Percentiles rank a stretch among this genome's conserved stretches.
Evolutionary conservation across 2,113 vertebrate species (phyloP).

Genomic region (Coreoperca whiteheadi): DNA sequence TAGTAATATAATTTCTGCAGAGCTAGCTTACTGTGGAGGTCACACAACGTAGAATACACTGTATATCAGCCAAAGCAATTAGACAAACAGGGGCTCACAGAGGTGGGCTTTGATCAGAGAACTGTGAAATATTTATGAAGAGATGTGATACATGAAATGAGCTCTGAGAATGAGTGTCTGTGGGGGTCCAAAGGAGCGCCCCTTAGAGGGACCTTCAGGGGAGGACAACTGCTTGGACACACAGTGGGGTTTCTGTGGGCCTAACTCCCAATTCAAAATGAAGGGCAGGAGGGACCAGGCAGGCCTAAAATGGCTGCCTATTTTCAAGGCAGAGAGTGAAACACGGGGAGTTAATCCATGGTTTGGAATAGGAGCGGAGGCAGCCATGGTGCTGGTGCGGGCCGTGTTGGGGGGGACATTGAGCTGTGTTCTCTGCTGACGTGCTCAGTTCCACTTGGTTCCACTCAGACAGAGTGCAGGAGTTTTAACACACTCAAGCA

Average conservation of each 20-base stretch:
- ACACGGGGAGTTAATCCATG: constrained; percentile 52
- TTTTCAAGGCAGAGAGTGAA: constrained; percentile 40
- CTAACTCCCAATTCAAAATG: constrained; percentile 59
- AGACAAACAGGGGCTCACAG: constrained; percentile 66
- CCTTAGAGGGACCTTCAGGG: constrained; percentile 62
- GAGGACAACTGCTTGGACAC: constrained; percentile 53
- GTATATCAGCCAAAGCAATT: constrained; percentile 66
- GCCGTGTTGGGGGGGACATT: constrained; percentile 23
- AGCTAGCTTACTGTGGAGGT: constrained; percentile 21
- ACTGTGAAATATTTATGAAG: constrained; percentile 81
- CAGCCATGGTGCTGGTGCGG: constrained; percentile 3
- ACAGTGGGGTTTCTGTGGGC: constrained; percentile 50
- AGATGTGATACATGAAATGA: constrained; percentile 75
- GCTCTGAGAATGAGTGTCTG: constrained; percentile 63
- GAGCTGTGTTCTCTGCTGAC: constrained; percentile 52
- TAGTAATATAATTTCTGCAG: background rate
- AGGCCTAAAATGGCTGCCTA: constrained; percentile 66
- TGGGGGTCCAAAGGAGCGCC: constrained; percentile 60
- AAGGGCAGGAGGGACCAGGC: constrained; percentile 40
- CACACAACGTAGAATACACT: constrained; percentile 27
- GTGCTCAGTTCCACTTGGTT: constrained; percentile 80
- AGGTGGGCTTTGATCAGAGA: constrained; percentile 77
- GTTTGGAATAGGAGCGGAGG: constrained; percentile 36
- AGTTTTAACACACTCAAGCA: constrained; percentile 81
- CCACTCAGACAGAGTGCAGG: constrained; percentile 74